Base-by-base conservation (phyloP, 1,140 invertebrate genomes). In the Sitobion miscanthi region DNA sequence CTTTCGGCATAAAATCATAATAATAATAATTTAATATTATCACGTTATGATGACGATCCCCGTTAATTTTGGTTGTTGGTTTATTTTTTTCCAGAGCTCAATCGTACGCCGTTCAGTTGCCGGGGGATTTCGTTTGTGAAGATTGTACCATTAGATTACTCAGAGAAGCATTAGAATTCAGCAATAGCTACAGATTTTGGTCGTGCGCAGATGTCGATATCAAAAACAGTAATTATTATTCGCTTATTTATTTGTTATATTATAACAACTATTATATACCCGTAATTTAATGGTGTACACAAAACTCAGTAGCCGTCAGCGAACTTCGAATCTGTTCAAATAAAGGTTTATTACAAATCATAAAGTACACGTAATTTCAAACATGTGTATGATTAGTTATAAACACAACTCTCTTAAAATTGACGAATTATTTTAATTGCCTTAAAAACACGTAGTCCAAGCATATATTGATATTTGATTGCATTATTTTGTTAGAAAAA, bases 201-300 rank as follows among this genome's bases (percentile, higher is more conserved):
- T 98, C 98, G 1, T 99, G 99, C 95, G 98, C 98, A 5, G 99
- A 99, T 95, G 97, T 99, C 86, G 98, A 99, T 94, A 98, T 99
- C 94, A 96, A 94, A 94, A 94, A 91, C 45, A 94, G 94, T 95
- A 93, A 94, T 93, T 62, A 62, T 93, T 62, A 47, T 69, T 49
- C n/a, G 2, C 14, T 35, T 88, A 77, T 42, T 20, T 47, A 47
- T 47, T 8, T 47, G 42, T 91, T 91, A n/a, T 91, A 30, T n/a
- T 45, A 45, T 62, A 54, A 69, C 35, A 45, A 42, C 23, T 57
- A 35, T 45, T 21, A 42, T 11, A 6, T 49, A 47, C 0, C 11
- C 25, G 25, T 87, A 49, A 45, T 86, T 86, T 30, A 86, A 47
- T 11, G 47, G 30, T 87, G 6, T n/a, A 17, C 45, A 47, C 47